These are phyloP conservation scores for Hypomesus transpacificus DNA, from an alignment of 2,113 vertebrate genomes.

Conservation along the genomic window DNA sequence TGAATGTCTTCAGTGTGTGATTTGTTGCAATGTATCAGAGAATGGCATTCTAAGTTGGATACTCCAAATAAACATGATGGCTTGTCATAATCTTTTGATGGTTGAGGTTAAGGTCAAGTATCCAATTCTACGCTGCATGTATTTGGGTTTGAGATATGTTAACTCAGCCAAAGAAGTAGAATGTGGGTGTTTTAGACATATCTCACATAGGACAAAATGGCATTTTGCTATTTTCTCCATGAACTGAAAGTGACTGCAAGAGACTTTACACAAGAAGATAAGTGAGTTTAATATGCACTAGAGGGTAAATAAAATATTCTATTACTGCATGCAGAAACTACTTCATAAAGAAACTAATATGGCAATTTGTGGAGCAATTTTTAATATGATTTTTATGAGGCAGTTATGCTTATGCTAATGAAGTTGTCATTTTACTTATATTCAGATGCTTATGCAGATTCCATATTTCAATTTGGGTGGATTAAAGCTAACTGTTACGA, in stretches of 20 bases:
- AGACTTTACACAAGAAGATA: conserved; percentile 97
- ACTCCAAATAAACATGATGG: neutral
- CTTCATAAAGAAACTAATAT: conserved; percentile 99
- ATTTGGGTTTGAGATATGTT: conserved; percentile 4
- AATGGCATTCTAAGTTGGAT: neutral
- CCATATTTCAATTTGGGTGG: conserved; percentile 86
- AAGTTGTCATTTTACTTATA: conserved; percentile 99
- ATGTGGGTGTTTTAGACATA: conserved; percentile 44
- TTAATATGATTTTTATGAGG: conserved; percentile 99
- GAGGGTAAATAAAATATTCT: conserved; percentile 99
- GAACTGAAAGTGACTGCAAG: conserved; percentile 80
- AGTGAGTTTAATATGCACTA: conserved; percentile 99
- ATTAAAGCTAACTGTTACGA: conserved; percentile 78
- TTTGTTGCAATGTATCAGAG: conserved; percentile 4
- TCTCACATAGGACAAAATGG: conserved; percentile 46
- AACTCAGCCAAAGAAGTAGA: conserved; percentile 12
- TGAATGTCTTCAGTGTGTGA: no score
- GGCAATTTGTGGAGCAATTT: conserved; percentile 97
- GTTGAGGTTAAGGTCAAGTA: neutral
- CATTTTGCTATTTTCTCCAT: conserved; percentile 62
- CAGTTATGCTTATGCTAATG: conserved; percentile 99
- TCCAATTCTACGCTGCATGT: conserved; percentile 6
- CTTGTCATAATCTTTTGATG: conserved; percentile 8
- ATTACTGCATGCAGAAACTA: conserved; percentile 98
- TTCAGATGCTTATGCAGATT: conserved; percentile 87